These are phyloP conservation scores for Conistra vaccinii DNA, from an alignment of 2,888 invertebrate genomes.

Conservation along the genomic window DNA sequence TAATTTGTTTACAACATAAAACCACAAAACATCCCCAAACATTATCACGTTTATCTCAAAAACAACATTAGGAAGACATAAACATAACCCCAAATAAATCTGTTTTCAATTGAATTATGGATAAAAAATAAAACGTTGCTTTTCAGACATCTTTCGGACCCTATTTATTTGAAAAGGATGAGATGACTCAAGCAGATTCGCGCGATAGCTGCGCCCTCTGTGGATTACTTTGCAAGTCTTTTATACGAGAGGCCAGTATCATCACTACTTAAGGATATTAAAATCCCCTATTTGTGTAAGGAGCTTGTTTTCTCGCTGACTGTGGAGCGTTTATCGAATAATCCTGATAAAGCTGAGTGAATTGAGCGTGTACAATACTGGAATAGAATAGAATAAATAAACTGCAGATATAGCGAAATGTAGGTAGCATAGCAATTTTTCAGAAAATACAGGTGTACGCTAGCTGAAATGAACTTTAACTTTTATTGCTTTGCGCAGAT, in stretches of 20 bases:
- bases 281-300: constrained; percentile 89
- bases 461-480: constrained; percentile 1
- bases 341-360: constrained; percentile 79
- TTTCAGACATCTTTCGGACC: constrained; percentile 81
- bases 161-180: constrained; percentile 89
- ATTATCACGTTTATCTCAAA: constrained; percentile 21
- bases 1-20: neutral
- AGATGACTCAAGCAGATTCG: constrained; percentile 90
- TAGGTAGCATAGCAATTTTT: neutral
- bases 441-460: constrained; percentile 1
- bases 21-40: neutral
- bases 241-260: constrained; percentile 87
- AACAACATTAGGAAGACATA: constrained; percentile 37
- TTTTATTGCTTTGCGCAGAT: neutral
- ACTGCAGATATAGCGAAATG: constrained; percentile 8
- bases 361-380: constrained; percentile 68
- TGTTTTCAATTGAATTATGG: constrained; percentile 69
- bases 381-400: constrained; percentile 47
- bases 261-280: constrained; percentile 91
- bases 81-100: constrained; percentile 56
- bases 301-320: constrained; percentile 88
- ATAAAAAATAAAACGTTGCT: constrained; percentile 77
- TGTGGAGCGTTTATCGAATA: constrained; percentile 82
- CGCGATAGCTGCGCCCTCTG: constrained; percentile 87
- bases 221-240: constrained; percentile 90